Evolutionary conservation across 2,797 vertebrate species (phyloP), one percentile per base, ranked within the genome.

Genomic region (Protosalanx chinensis): DNA sequence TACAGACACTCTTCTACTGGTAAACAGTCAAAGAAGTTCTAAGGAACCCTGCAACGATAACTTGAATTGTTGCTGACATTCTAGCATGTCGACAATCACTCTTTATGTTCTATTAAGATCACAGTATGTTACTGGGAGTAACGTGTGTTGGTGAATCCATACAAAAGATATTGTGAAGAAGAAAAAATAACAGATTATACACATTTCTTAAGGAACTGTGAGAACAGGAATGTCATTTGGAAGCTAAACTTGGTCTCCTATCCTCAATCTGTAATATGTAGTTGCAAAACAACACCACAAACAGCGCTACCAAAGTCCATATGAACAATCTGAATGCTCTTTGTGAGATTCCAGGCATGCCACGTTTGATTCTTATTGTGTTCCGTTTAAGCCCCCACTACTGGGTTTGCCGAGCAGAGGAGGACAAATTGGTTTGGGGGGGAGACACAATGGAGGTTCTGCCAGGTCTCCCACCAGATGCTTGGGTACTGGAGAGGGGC

Each of bases 401-500:
- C 84, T 88, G 86, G 72, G 75, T 74, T 80, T 32, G 63, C 60
- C 68, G 77, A 81, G 71, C 60, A 69, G 77, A 81, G 71, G 77
- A 68, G 70, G 78, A 72, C 64, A 63, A 70, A 79, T 76, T 59
- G 69, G 80, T 33, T 59, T 10, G n/a, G 74, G 73, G 73, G 69
- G 67, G 29, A 59, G 69, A 63, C 61, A 85, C 16, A 13, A 65
- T 29, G 81, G 73, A n/a, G 51, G 4, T 16, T 56, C 3, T 56
- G 51, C 68, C 73, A 13, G 20, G 35, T 81, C 76, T 80, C 75
- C 72, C 63, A 49, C 72, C 63, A 49, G 72, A 75, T 67, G 73
- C 71, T 80, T 41, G 76, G 72, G 49, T 78, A 84, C 80, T 85
- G 82, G 85, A 86, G 53, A 81, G 73, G 79, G 83, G 82, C 88